Evolutionary conservation across 1,140 invertebrate genomes (phyloP).

Genomic region (Magallana angulata): DNA sequence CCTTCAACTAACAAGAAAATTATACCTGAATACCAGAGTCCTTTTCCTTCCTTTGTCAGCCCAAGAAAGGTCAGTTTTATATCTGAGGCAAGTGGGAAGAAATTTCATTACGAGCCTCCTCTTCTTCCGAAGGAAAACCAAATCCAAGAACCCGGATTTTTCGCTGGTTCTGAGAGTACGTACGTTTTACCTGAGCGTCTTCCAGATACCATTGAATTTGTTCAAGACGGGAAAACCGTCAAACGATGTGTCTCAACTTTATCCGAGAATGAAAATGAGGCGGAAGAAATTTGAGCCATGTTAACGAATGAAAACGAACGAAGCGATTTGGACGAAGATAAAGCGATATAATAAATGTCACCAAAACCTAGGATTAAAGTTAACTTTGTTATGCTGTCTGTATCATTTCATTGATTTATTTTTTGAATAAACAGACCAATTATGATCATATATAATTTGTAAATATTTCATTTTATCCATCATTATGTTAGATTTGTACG

Average conservation of each 20-base stretch:
- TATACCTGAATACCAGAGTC: background rate
- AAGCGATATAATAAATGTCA: too few relatives aligned
- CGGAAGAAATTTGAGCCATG: too few relatives aligned
- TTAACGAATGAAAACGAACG: too few relatives aligned
- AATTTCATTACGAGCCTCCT: constrained; percentile 59
- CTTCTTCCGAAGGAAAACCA: constrained; percentile 58
- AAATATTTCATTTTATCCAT: too few relatives aligned
- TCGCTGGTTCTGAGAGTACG: constrained; percentile 61
- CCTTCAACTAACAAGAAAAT: constrained; percentile 12
- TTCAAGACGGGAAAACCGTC: constrained; percentile 37
- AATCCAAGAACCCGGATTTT: constrained; percentile 61
- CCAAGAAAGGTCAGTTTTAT: constrained; percentile 51
- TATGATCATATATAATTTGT: too few relatives aligned
- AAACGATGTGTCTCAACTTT: constrained; percentile 4
- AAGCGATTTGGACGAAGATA: too few relatives aligned
- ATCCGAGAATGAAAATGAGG: background rate
- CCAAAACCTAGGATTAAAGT: too few relatives aligned
- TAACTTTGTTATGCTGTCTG: too few relatives aligned
- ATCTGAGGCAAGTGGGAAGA: constrained; percentile 9
- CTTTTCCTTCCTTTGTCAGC: constrained; percentile 56
- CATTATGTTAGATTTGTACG: too few relatives aligned
- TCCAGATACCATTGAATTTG: constrained; percentile 62
- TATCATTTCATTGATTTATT: too few relatives aligned
- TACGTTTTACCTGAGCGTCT: constrained; percentile 64
- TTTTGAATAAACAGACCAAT: too few relatives aligned